phyloP scores from a whole-genome alignment of 2,113 vertebrate species.

The Myodes glareolus region DNA sequence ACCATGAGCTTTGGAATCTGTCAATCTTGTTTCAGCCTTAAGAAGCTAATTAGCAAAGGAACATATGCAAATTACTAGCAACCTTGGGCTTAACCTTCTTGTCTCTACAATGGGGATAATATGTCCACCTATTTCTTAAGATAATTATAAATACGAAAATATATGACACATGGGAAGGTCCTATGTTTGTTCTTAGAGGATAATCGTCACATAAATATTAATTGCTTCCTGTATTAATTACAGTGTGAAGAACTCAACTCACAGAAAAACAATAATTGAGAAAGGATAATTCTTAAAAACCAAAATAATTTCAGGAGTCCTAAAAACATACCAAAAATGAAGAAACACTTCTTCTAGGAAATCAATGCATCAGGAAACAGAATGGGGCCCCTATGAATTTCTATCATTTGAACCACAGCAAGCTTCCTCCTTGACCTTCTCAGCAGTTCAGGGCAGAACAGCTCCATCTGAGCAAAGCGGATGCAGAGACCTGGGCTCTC shows the following conservation, averaged over 20 bases:
- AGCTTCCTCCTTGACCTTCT: rapidly evolving
- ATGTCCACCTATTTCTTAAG: background rate
- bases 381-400: background rate
- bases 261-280: background rate
- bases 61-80: background rate
- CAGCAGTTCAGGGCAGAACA: background rate
- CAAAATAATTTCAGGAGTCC: background rate
- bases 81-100: background rate
- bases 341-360: background rate
- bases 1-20: background rate
- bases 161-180: background rate
- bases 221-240: background rate
- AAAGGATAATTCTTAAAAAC: background rate
- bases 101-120: background rate
- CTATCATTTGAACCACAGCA: background rate
- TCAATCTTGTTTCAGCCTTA: background rate
- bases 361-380: background rate
- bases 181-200: background rate
- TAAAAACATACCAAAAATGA: background rate
- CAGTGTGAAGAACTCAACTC: background rate
- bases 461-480: too few species aligned
- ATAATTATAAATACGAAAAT: constrained; percentile 12
- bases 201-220: background rate
- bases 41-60: background rate
- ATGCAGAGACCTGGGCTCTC: background rate